Evolutionary conservation across 1,140 invertebrate genomes (phyloP).

Genomic region (Anadara kagoshimensis): DNA sequence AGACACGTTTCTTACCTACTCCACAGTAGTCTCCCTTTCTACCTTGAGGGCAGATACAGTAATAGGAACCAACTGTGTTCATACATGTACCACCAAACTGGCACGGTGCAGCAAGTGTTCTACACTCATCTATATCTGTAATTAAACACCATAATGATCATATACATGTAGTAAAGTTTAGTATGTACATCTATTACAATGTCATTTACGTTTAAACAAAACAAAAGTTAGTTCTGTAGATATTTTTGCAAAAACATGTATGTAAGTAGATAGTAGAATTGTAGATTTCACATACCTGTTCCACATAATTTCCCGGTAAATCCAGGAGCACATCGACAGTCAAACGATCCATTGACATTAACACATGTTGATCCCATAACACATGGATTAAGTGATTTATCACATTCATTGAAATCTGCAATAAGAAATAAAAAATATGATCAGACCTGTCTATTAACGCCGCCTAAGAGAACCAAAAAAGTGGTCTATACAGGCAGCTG

Average conservation of each 20-base stretch:
- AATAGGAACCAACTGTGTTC: conserved; percentile 77
- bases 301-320: conserved; percentile 35
- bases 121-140: conserved; percentile 60
- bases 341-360: conserved; percentile 35
- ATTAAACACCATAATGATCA: neutral
- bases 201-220: too few relatives aligned
- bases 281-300: too few relatives aligned
- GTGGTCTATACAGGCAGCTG: too few relatives aligned
- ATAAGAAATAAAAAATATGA: neutral
- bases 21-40: conserved; percentile 94
- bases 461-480: too few relatives aligned
- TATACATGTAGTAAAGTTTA: neutral
- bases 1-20: conserved; percentile 72
- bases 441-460: too few relatives aligned
- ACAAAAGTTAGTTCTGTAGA: too few relatives aligned
- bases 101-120: conserved; percentile 39
- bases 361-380: conserved; percentile 36
- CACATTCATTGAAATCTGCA: conserved; percentile 40
- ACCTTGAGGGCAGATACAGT: conserved; percentile 93
- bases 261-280: too few relatives aligned
- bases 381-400: conserved; percentile 64
- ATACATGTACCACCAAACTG: conserved; percentile 57
- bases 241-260: too few relatives aligned
- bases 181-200: too few relatives aligned
- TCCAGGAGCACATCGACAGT: conserved; percentile 36